These are phyloP conservation scores for Misgurnus anguillicaudatus DNA, from an alignment of 2,113 vertebrate genomes.

Conservation along the genomic window DNA sequence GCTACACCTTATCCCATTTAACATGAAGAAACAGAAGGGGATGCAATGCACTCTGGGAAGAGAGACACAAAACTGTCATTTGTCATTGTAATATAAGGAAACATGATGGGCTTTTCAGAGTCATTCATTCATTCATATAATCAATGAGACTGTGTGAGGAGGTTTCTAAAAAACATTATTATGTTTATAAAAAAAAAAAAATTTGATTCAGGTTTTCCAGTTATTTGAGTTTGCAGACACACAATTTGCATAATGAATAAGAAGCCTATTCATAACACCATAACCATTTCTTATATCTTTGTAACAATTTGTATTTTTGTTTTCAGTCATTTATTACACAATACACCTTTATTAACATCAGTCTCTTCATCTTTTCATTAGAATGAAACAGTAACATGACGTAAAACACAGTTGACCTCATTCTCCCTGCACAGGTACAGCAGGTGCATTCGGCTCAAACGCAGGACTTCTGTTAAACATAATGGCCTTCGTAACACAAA, in stretches of 20 bases:
- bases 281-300: too few relatives aligned
- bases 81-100: constrained; percentile 38
- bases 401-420: constrained; percentile 44
- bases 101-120: constrained; percentile 37
- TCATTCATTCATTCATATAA: constrained; percentile 34
- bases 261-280: too few relatives aligned
- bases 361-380: not conserved
- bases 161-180: constrained; percentile 9
- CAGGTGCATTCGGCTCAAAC: constrained; percentile 62
- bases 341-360: too few relatives aligned
- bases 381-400: constrained; percentile 7
- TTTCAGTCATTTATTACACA: too few relatives aligned
- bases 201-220: not conserved
- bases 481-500: constrained; percentile 64
- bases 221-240: not conserved
- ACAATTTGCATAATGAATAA: too few relatives aligned
- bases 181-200: not conserved
- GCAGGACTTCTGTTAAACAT: constrained; percentile 55
- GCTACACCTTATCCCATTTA: constrained; percentile 65
- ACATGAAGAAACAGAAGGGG: constrained; percentile 43
- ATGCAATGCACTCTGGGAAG: constrained; percentile 36
- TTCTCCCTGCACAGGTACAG: constrained; percentile 52
- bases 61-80: constrained; percentile 20
- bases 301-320: too few relatives aligned
- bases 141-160: constrained; percentile 24